Conservation (phyloP, 2,888 invertebrate genomes). For the Cephus spinipes region DNA sequence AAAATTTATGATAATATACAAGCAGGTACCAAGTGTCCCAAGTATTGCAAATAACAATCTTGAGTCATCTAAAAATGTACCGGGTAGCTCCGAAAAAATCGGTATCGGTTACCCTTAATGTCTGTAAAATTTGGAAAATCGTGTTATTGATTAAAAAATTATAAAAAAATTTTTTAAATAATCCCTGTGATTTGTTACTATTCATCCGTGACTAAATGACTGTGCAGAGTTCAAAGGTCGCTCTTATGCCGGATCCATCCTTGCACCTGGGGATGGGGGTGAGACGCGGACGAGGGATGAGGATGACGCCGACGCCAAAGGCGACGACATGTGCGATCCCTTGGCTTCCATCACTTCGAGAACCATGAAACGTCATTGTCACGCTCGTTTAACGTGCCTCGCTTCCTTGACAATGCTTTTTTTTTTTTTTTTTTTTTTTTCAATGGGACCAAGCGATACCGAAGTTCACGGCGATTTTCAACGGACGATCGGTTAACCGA, state of each 20-base stretch:
- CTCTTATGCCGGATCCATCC: neutral
- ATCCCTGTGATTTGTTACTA: neutral
- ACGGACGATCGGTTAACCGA: neutral
- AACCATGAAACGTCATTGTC: conserved; percentile 52
- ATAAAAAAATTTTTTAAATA: neutral
- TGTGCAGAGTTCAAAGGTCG: neutral
- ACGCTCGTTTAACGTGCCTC: conserved; percentile 48
- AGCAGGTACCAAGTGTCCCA: neutral
- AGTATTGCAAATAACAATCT: neutral
- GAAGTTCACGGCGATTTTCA: neutral
- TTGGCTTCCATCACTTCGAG: conserved; percentile 27
- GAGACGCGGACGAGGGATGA: neutral
- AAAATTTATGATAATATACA: neutral
- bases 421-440: neutral
- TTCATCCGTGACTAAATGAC: neutral
- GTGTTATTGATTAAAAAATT: neutral
- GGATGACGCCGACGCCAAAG: neutral
- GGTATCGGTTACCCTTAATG: neutral
- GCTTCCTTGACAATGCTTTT: conserved; percentile 24
- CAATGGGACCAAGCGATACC: neutral
- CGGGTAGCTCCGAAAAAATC: neutral
- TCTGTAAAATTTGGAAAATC: neutral
- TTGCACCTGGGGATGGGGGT: neutral
- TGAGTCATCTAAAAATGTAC: neutral
- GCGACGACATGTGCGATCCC: conserved; percentile 3